Evolutionary conservation across 2,797 vertebrate genomes (phyloP), one percentile per base, ranked within the genome.

Genomic region (Hylomyscus alleni): DNA sequence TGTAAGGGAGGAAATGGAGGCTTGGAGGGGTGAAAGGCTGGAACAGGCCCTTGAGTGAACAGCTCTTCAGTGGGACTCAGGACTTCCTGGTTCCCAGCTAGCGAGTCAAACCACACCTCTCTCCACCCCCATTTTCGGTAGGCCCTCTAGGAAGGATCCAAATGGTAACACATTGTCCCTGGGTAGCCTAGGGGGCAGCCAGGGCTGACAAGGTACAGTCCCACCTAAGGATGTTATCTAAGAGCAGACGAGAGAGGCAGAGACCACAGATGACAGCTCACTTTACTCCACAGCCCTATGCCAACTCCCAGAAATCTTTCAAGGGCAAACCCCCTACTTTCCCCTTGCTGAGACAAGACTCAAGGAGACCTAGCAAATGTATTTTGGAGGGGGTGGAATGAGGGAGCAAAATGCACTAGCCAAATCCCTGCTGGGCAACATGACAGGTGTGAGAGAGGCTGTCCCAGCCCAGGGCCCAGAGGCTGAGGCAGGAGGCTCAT

Each of bases 21-120:
- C 81, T 90, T 94, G 94, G 84, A 95, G 95, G 93, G 92, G 92
- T 95, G 47, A 95, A 94, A 96, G 65, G 89, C 94, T 96, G 80
- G 93, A 97, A 77, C 40, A 90, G 90, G 97, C 88, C 97, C 95
- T 95, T 95, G 77, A 97, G 95, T 97, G 96, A 98, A 96, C 94
- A 95, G 91, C 95, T 95, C 96, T 96, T 97, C 85, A 90, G 56
- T 52, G 93, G 96, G 87, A 92, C 95, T 97, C 94, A 96, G 91
- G 95, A 98, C 98, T 98, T 98, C 98, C 98, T 98, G 94, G 98
- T 98, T 98, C 97, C 97, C 97, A 97, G 95, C 87, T 93, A 95
- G 87, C 96, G 95, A 97, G 92, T 93, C 96, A 97, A 97, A 97
- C 97, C 97, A 96, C 97, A 98, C 95, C 97, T 97, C 96, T 97